Conservation (phyloP, 2,113 vertebrate species). For the Danionella cerebrum region DNA sequence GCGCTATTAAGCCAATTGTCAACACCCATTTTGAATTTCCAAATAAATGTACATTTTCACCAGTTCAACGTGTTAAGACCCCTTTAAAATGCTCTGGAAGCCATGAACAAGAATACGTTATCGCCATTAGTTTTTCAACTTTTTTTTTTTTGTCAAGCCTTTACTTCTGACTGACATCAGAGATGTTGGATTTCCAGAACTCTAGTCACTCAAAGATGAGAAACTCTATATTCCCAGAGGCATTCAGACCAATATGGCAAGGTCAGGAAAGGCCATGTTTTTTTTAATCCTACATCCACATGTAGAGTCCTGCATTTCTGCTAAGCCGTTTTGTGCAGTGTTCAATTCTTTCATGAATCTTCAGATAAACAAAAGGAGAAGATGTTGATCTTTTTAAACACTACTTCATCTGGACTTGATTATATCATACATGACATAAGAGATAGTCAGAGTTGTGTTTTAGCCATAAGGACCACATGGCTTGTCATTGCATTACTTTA, state of each 20-base stretch:
- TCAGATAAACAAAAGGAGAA: not conserved
- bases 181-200: not conserved
- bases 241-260: constrained; percentile 10
- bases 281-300: not conserved
- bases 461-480: constrained; percentile 50
- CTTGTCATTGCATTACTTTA: constrained; percentile 15
- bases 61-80: no score
- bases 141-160: not conserved
- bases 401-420: no score
- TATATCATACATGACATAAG: not conserved
- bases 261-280: constrained; percentile 34
- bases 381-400: no score
- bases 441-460: constrained; percentile 1
- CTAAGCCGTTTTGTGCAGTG: not conserved
- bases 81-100: no score
- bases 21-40: no score
- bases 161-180: not conserved
- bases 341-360: no score
- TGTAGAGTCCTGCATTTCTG: not conserved
- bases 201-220: constrained; percentile 21
- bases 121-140: not conserved
- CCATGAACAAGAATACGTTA: no score
- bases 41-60: no score
- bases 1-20: no score
- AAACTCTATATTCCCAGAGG: constrained; percentile 30